These are phyloP conservation scores for Syritta pipiens DNA, from an alignment of 2,888 invertebrate species.

Conservation along the genomic window DNA sequence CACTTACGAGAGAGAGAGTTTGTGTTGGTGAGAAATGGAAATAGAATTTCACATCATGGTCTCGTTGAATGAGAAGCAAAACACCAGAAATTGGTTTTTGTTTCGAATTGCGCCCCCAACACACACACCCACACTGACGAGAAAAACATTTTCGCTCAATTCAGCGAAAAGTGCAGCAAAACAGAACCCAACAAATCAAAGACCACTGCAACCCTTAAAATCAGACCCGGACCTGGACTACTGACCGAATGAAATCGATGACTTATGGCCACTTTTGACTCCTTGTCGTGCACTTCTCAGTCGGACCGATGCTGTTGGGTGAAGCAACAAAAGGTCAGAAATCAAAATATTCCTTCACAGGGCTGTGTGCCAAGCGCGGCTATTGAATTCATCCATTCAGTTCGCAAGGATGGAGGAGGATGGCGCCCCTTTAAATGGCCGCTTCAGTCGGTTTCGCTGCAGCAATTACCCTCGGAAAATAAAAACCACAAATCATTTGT, in stretches of 20 bases:
- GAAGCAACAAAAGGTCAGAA: constrained; percentile 52
- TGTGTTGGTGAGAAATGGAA: constrained; percentile 10
- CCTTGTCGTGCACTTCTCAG: constrained; percentile 40
- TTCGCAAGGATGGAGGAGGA: not conserved
- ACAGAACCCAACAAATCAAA: not conserved
- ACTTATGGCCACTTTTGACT: constrained; percentile 55
- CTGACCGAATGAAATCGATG: constrained; percentile 68
- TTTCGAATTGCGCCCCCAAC: constrained; percentile 55
- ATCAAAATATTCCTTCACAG: constrained; percentile 53
- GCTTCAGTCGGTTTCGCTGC: constrained; percentile 58
- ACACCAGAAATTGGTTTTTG: constrained; percentile 63
- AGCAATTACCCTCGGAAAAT: constrained; percentile 67
- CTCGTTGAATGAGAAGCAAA: constrained; percentile 36
- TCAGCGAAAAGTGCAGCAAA: constrained; percentile 7
- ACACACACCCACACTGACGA: constrained; percentile 8
- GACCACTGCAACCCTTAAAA: constrained; percentile 23
- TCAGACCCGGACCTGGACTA: no score
- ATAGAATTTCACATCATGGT: constrained; percentile 29
- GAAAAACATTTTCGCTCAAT: constrained; percentile 18
- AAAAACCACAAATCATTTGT: constrained; percentile 69
- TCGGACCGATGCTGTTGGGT: constrained; percentile 7
- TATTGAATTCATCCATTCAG: not conserved
- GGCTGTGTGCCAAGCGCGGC: not conserved
- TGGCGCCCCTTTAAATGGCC: constrained; percentile 43
- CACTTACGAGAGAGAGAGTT: constrained; percentile 19